Percentiles rank a stretch among this genome's conserved stretches.
Evolutionary conservation across 2,888 invertebrate species (phyloP).

Genomic region (Eudemis profundana): DNA sequence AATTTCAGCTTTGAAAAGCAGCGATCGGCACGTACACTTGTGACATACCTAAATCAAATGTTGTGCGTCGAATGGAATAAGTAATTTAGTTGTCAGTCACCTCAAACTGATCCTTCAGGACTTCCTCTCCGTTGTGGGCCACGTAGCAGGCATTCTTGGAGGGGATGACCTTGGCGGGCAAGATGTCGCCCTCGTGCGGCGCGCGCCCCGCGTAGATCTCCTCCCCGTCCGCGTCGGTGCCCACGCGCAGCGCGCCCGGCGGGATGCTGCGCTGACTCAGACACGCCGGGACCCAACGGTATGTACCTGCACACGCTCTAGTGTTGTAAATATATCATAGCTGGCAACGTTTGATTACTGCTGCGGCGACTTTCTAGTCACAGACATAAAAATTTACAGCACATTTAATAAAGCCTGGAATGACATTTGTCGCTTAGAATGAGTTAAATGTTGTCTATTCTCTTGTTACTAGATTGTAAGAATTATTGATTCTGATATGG

Average conservation of each 20-base stretch:
- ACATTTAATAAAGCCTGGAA: no score
- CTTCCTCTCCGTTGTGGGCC: constrained; percentile 86
- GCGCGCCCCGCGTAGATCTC: constrained; percentile 91
- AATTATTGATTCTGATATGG: no score
- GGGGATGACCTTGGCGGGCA: constrained; percentile 89
- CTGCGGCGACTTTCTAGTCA: no score
- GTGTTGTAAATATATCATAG: no score
- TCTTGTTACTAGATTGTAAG: no score
- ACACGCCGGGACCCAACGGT: constrained; percentile 82
- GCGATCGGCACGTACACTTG: neutral
- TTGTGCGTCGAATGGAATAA: no score
- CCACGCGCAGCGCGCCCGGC: constrained; percentile 82
- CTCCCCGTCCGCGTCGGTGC: constrained; percentile 89
- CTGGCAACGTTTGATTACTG: no score
- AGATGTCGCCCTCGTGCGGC: constrained; percentile 87
- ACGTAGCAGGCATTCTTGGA: constrained; percentile 88
- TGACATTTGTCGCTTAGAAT: no score
- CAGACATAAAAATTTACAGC: no score
- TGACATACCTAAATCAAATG: neutral
- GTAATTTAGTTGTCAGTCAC: no score
- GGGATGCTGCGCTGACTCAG: constrained; percentile 79
- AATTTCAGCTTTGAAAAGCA: no score
- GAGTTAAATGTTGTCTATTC: no score
- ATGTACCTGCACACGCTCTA: constrained; percentile 67
- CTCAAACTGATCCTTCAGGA: constrained; percentile 87